Conservation (phyloP, 1,140 invertebrate species). For the Lanistes nyassanus region DNA sequence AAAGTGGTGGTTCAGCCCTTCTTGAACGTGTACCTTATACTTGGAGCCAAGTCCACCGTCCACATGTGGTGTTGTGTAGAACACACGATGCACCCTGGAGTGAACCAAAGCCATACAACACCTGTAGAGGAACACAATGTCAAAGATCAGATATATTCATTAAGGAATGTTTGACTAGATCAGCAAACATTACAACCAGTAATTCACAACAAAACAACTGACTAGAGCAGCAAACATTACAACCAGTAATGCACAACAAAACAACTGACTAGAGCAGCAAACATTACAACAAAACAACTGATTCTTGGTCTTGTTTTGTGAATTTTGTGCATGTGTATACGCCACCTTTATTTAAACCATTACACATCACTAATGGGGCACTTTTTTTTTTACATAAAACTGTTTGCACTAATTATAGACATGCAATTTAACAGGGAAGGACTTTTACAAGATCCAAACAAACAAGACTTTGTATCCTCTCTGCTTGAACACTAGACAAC, state of each 20-base stretch:
- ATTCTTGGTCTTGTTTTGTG: no score
- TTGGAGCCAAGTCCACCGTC: constrained; percentile 79
- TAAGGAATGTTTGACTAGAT: no score
- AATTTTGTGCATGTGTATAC: no score
- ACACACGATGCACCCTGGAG: constrained; percentile 83
- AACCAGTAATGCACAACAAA: no score
- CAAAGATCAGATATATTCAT: no score
- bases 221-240: no score
- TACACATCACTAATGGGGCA: no score
- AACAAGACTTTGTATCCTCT: constrained; percentile 1
- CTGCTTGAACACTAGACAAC: not conserved
- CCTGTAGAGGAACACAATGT: constrained; percentile 44
- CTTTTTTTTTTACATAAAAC: not conserved
- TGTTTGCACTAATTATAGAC: not conserved
- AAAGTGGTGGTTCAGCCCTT: constrained; percentile 91
- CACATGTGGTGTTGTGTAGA: constrained; percentile 75
- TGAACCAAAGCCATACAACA: constrained; percentile 93
- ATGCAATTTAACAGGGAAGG: not conserved
- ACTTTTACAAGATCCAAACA: constrained; percentile 4
- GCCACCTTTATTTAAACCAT: no score
- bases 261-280: no score
- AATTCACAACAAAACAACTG: no score
- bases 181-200: no score
- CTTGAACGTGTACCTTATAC: constrained; percentile 80
- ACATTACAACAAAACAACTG: no score